Conservation (phyloP, 2,888 invertebrate species). For the Heliothis peltigera region DNA sequence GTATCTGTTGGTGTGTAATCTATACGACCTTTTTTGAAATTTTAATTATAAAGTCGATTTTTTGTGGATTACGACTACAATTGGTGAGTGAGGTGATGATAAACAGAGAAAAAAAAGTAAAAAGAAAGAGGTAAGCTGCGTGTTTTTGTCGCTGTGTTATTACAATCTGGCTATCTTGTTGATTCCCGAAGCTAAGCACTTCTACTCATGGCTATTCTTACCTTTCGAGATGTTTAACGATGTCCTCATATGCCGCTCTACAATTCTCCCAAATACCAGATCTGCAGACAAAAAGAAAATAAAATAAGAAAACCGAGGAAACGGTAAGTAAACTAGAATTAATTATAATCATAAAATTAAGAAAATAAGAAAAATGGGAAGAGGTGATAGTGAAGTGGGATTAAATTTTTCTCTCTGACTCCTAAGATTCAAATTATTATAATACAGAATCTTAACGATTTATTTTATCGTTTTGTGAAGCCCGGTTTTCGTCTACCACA, state of each 20-base stretch:
- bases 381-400: constrained; percentile 40
- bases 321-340: constrained; percentile 67
- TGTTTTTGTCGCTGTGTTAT: neutral
- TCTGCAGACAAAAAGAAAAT: constrained; percentile 89
- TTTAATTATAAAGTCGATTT: constrained; percentile 4
- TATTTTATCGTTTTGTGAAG: neutral
- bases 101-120: constrained; percentile 26
- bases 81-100: constrained; percentile 32
- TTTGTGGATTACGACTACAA: constrained; percentile 17
- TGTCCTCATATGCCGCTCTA: constrained; percentile 98
- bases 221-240: constrained; percentile 98
- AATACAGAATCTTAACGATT: neutral
- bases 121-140: constrained; percentile 25
- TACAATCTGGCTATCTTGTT: neutral
- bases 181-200: neutral
- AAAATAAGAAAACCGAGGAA: constrained; percentile 82
- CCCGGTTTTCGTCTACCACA: neutral
- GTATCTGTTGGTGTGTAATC: constrained; percentile 27
- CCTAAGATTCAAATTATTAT: neutral
- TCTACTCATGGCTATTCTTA: constrained; percentile 84
- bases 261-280: constrained; percentile 98
- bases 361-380: constrained; percentile 63
- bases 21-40: constrained; percentile 12
- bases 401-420: neutral
- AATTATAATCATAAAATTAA: constrained; percentile 64